phyloP scores from a whole-genome alignment of 2,113 vertebrate species.

The Oryzias woworae region DNA sequence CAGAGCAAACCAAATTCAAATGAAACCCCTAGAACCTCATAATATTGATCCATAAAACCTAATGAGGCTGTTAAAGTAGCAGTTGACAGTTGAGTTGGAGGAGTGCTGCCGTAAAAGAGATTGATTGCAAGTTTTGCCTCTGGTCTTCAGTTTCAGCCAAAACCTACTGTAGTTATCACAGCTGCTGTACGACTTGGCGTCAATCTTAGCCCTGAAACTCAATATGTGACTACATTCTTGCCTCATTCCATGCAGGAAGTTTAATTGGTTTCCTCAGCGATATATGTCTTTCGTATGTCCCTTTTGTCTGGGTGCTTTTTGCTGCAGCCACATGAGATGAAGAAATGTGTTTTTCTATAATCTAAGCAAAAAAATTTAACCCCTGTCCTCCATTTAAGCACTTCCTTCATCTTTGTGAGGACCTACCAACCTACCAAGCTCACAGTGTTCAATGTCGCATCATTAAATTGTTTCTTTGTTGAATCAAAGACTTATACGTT shows the following conservation, averaged over 20 bases:
- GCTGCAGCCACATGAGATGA: constrained; percentile 1
- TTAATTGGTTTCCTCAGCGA: too few species aligned
- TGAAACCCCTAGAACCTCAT: constrained; percentile 59
- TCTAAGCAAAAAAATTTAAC: not conserved
- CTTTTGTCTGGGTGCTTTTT: constrained; percentile 7
- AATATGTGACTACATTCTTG: constrained; percentile 2
- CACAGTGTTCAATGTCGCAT: too few species aligned
- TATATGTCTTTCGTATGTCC: too few species aligned
- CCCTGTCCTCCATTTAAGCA: not conserved
- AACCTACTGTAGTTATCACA: constrained; percentile 2
- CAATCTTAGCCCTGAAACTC: constrained; percentile 3
- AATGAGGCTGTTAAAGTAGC: constrained; percentile 38
- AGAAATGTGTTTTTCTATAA: not conserved
- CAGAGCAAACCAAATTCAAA: constrained; percentile 56
- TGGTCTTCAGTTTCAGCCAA: not conserved
- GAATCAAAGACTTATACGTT: too few species aligned
- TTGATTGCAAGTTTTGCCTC: constrained; percentile 5
- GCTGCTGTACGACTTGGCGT: not conserved
- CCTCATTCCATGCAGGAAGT: not conserved
- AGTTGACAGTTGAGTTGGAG: constrained; percentile 19
- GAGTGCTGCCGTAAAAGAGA: constrained; percentile 7
- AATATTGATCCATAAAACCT: constrained; percentile 55
- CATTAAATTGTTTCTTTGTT: too few species aligned
- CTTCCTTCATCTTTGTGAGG: not conserved
- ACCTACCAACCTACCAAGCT: too few species aligned